These are phyloP conservation scores for Meloidogyne hapla DNA, from an alignment of 1,140 invertebrate genomes.

Conservation along the genomic window DNA sequence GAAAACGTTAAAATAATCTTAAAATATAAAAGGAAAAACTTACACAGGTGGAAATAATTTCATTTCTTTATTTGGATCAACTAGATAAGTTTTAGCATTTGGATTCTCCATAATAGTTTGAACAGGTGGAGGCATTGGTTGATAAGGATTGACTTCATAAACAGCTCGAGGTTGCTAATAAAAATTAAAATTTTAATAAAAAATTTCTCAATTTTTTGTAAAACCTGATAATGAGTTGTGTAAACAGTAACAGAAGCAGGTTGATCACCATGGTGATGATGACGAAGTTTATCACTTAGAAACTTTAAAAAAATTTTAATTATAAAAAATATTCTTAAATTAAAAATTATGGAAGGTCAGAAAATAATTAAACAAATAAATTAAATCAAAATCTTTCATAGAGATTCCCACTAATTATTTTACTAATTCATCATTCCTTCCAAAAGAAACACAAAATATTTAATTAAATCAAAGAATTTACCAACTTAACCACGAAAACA, in stretches of 20 bases:
- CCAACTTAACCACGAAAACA: not conserved
- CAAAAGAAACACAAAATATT: not conserved
- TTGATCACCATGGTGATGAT: slow-evolving; percentile 53
- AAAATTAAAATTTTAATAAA: slow-evolving; percentile 25
- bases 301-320: slow-evolving; percentile 41
- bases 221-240: slow-evolving; percentile 54
- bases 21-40: too few relatives aligned
- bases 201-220: not conserved
- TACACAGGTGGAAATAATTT: slow-evolving; percentile 63
- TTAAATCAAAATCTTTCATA: not conserved
- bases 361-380: slow-evolving; percentile 1
- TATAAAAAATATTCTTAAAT: not conserved
- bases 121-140: slow-evolving; percentile 61
- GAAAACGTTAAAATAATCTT: too few relatives aligned
- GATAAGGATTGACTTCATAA: slow-evolving; percentile 61
- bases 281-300: slow-evolving; percentile 50
- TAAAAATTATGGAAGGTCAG: slow-evolving; percentile 18
- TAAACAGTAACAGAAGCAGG: slow-evolving; percentile 55
- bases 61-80: slow-evolving; percentile 59
- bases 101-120: slow-evolving; percentile 59
- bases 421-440: not conserved
- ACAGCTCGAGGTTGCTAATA: slow-evolving; percentile 57
- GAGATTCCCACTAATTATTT: not conserved
- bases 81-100: slow-evolving; percentile 52
- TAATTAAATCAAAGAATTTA: not conserved